Percentiles rank a stretch among this genome's conserved stretches.
Conservation (phyloP, 2,797 vertebrate genomes). For the Sebastes cheni region DNA sequence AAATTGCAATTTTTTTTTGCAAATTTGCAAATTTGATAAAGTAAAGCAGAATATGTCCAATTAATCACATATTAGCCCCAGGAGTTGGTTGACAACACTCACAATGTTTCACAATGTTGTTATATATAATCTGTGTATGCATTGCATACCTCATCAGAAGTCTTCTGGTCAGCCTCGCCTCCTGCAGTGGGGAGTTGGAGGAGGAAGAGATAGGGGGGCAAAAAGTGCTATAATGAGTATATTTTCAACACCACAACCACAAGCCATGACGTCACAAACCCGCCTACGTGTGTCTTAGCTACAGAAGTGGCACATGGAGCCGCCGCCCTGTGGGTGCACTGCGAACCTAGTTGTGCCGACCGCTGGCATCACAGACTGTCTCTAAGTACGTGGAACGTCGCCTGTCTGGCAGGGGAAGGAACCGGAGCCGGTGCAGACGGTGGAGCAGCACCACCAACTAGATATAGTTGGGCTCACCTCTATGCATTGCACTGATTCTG, state of each 20-base stretch:
- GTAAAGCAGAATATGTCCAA: not conserved
- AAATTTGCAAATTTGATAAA: not conserved
- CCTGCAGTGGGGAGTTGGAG: constrained; percentile 18
- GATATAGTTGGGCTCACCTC: too few relatives aligned
- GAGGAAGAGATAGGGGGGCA: too few relatives aligned
- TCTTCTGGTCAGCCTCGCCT: constrained; percentile 36
- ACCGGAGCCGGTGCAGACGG: too few relatives aligned
- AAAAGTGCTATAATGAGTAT: not conserved
- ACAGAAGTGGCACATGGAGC: not conserved
- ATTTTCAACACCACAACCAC: not conserved
- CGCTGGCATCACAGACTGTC: fast-evolving
- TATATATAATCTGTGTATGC: not conserved
- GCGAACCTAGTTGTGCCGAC: not conserved
- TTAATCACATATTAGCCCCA: not conserved
- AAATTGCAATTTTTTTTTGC: not conserved
- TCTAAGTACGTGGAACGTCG: not conserved
- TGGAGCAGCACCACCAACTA: too few relatives aligned
- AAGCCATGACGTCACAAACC: not conserved
- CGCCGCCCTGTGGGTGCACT: not conserved
- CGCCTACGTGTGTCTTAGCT: too few relatives aligned
- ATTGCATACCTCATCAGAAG: constrained; percentile 51
- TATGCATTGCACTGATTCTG: too few relatives aligned
- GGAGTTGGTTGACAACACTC: not conserved
- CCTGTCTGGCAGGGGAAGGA: not conserved
- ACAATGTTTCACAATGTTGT: not conserved